Evolutionary conservation across 1,140 invertebrate genomes (phyloP).

Genomic region (Thaumatotibia leucotreta): DNA sequence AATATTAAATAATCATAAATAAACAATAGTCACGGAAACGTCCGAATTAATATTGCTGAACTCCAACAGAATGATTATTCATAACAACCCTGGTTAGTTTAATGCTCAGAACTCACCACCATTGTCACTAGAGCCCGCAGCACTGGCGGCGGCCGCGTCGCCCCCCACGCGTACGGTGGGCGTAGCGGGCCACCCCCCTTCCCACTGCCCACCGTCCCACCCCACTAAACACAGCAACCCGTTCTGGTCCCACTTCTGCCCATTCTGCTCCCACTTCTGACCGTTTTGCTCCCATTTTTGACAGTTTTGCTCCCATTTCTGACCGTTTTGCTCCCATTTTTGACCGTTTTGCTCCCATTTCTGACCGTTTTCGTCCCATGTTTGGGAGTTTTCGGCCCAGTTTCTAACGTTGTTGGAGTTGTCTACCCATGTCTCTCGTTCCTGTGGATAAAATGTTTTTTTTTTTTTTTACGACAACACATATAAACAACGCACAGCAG

Average conservation of each 20-base stretch:
- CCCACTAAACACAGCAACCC: too few relatives aligned
- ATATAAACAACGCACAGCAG: too few relatives aligned
- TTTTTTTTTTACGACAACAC: too few relatives aligned
- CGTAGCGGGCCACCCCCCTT: slow-evolving; percentile 59
- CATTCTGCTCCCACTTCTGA: slow-evolving; percentile 28
- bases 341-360: slow-evolving; percentile 49
- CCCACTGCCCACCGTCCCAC: slow-evolving; percentile 39
- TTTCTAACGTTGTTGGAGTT: slow-evolving; percentile 57
- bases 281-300: slow-evolving; percentile 18
- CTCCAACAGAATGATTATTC: too few relatives aligned
- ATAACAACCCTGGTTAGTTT: background rate
- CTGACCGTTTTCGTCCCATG: slow-evolving; percentile 42
- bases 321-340: slow-evolving; percentile 42
- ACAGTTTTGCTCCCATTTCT: slow-evolving; percentile 23
- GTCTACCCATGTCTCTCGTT: slow-evolving; percentile 55
- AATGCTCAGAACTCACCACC: slow-evolving; percentile 41
- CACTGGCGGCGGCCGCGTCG: slow-evolving; percentile 67
- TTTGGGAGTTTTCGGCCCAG: slow-evolving; percentile 54
- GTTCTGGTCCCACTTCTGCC: slow-evolving; percentile 44
- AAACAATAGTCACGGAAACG: too few relatives aligned
- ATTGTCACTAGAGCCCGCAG: slow-evolving; percentile 78
- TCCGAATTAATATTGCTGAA: too few relatives aligned
- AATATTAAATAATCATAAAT: too few relatives aligned
- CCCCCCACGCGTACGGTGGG: slow-evolving; percentile 63
- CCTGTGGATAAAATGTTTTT: slow-evolving; percentile 43